A percentile compares a stretch with the other conserved stretches of the same genome.
Conservation (phyloP, 2,797 vertebrate genomes). For the Rhinatrema bivittatum region DNA sequence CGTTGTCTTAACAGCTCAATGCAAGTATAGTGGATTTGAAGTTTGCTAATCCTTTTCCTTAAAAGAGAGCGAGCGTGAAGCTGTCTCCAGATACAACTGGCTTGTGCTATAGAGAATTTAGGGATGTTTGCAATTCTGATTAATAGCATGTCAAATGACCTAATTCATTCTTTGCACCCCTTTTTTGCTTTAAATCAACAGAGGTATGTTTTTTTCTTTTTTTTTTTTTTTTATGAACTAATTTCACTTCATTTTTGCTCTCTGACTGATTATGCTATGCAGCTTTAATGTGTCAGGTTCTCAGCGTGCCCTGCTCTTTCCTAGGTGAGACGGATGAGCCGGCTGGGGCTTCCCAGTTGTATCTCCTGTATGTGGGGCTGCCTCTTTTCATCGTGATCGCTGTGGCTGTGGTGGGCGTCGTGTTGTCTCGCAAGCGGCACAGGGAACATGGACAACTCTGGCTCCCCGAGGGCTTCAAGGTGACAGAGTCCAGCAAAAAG, state of each 20-base stretch:
- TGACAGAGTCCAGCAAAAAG: slow-evolving; percentile 92
- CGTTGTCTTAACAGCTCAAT: slow-evolving; percentile 98
- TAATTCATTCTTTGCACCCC: slow-evolving; percentile 53
- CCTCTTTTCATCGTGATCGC: slow-evolving; percentile 64
- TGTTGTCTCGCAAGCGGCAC: slow-evolving; percentile 85
- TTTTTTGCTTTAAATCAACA: not conserved
- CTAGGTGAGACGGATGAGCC: slow-evolving; percentile 66
- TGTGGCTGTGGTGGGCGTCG: slow-evolving; percentile 76
- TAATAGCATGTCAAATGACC: slow-evolving; percentile 76
- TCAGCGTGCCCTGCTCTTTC: slow-evolving; percentile 26
- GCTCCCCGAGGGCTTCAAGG: slow-evolving; percentile 97
- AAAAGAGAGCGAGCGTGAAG: slow-evolving; percentile 89
- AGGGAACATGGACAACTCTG: slow-evolving; percentile 94
- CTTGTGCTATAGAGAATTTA: slow-evolving; percentile 82
- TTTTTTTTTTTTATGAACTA: slow-evolving; percentile 30
- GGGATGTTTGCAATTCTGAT: slow-evolving; percentile 93
- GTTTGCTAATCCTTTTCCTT: slow-evolving; percentile 94
- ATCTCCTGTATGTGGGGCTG: slow-evolving; percentile 75
- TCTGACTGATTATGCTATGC: slow-evolving; percentile 30
- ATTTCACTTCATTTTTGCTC: slow-evolving; percentile 39
- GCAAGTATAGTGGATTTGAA: slow-evolving; percentile 90
- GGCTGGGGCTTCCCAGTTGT: slow-evolving; percentile 38
- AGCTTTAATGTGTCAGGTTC: slow-evolving; percentile 32
- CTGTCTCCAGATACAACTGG: slow-evolving; percentile 79
- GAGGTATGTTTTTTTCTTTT: not conserved